phyloP scores from a whole-genome alignment of 2,888 invertebrate species.

The Rotaria socialis region DNA sequence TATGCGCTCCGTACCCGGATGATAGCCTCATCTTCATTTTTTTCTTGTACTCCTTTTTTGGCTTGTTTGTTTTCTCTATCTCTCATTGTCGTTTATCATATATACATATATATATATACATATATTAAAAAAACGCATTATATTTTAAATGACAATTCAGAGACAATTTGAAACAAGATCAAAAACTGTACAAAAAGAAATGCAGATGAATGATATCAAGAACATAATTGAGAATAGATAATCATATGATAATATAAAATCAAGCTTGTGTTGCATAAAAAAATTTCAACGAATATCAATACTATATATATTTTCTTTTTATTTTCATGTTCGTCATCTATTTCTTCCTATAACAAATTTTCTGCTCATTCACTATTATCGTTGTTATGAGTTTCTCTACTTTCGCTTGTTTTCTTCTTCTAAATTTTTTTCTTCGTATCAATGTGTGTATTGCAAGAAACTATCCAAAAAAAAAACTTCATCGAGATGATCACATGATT shows the following conservation, averaged over 20 bases:
- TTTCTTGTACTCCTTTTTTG: slow-evolving; percentile 23
- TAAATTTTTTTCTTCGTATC: background rate
- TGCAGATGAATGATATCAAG: background rate
- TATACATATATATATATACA: slow-evolving; percentile 25
- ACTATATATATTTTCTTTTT: background rate
- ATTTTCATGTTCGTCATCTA: background rate
- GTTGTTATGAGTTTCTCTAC: background rate
- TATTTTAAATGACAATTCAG: background rate
- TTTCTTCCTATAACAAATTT: background rate
- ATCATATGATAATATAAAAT: background rate
- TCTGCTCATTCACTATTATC: background rate
- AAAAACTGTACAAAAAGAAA: background rate
- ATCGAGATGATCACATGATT: background rate
- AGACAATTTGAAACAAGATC: background rate
- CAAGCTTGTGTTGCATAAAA: background rate
- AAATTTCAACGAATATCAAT: background rate
- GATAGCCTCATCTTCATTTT: background rate
- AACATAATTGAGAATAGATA: background rate
- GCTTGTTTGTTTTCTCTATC: slow-evolving; percentile 26
- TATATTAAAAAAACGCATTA: background rate
- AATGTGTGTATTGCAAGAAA: background rate
- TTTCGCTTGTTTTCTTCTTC: background rate
- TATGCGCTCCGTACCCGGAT: slow-evolving; percentile 29
- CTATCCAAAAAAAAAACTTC: background rate
- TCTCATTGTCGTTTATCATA: slow-evolving; percentile 26